Conservation (phyloP, 2,888 invertebrate species). For the Ormia ochracea region DNA sequence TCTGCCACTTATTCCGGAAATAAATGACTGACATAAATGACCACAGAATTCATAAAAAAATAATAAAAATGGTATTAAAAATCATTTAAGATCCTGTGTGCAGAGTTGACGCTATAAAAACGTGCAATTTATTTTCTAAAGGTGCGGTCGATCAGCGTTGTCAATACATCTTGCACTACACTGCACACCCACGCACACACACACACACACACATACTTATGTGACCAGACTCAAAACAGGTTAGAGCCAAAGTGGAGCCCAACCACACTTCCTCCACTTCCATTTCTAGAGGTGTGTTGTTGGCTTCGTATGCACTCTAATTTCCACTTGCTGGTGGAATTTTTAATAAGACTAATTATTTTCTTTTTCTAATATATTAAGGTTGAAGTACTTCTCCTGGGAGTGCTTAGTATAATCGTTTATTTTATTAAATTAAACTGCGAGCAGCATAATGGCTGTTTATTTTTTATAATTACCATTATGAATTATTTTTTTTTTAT, state of each 20-base stretch:
- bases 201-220: too few species aligned
- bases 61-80: not conserved
- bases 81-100: not conserved
- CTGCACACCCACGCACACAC: too few species aligned
- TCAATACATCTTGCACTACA: too few species aligned
- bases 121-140: not conserved
- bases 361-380: not conserved
- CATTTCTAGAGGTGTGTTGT: too few species aligned
- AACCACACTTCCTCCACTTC: too few species aligned
- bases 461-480: slow-evolving; percentile 10
- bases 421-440: slow-evolving; percentile 17
- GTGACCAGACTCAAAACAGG: too few species aligned
- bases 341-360: not conserved
- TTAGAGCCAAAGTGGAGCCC: too few species aligned
- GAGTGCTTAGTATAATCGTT: not conserved
- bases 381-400: not conserved
- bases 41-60: not conserved
- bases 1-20: slow-evolving; percentile 10
- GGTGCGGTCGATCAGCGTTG: not conserved
- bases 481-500: slow-evolving; percentile 25
- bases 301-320: not conserved
- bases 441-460: not conserved
- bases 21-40: slow-evolving; percentile 25
- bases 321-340: not conserved
- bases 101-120: not conserved